Evolutionary conservation across 2,797 vertebrate genomes (phyloP).

Genomic region (Aselliscus stoliczkanus): DNA sequence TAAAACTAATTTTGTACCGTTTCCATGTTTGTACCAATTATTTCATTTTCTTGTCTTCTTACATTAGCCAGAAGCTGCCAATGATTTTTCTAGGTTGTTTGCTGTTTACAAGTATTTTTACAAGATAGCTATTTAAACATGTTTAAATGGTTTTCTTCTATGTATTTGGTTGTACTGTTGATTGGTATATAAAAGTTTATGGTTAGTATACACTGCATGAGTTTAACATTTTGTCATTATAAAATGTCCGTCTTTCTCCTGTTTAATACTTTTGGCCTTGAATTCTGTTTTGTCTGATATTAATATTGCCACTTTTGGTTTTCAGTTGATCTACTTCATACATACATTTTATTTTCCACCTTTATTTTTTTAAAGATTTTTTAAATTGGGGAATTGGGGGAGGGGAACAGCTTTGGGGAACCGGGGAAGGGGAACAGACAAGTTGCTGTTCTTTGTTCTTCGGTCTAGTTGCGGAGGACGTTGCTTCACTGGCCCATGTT

Average conservation of each 20-base stretch:
- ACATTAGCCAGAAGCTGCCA: not conserved
- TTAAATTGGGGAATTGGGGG: no score
- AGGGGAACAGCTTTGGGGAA: no score
- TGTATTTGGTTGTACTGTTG: not conserved
- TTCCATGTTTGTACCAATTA: not conserved
- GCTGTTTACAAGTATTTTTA: not conserved
- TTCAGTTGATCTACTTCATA: not conserved
- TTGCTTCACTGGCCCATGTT: no score
- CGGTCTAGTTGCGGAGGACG: no score
- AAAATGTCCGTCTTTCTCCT: not conserved
- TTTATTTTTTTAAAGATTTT: no score
- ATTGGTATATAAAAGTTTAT: not conserved
- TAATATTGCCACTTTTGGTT: not conserved
- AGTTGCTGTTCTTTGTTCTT: no score
- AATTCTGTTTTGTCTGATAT: not conserved
- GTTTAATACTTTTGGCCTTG: not conserved
- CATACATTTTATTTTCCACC: not conserved
- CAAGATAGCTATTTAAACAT: not conserved
- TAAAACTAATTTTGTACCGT: not conserved
- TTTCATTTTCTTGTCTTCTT: constrained; percentile 3
- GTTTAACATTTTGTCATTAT: not conserved
- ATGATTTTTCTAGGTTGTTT: not conserved
- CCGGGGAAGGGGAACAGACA: no score
- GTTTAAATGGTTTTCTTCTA: not conserved
- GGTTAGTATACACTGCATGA: not conserved